Evolutionary conservation across 2,797 vertebrate species (phyloP).

Genomic region (Galaxias olidus): DNA sequence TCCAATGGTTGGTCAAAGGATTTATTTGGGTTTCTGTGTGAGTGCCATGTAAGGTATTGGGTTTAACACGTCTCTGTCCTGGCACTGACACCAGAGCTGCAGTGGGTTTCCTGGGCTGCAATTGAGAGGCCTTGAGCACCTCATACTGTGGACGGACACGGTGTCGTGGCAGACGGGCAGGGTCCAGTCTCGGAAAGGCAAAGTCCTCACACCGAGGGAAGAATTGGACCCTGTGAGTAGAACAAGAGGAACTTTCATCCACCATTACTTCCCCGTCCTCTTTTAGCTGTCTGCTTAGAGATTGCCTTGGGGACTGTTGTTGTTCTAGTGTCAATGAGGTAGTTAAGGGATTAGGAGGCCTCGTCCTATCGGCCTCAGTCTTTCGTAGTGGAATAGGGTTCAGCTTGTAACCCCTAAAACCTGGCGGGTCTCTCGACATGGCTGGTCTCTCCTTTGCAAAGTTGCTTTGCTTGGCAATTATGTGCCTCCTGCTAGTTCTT

Average conservation of each 20-base stretch:
- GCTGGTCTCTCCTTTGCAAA: slow-evolving; percentile 21
- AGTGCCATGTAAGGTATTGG: slow-evolving; percentile 3
- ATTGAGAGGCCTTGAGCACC: slow-evolving; percentile 53
- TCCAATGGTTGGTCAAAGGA: slow-evolving; percentile 11
- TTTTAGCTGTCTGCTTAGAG: slow-evolving; percentile 14
- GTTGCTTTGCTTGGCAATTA: neutral
- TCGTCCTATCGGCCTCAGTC: slow-evolving; percentile 30
- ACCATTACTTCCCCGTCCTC: neutral
- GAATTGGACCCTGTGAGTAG: slow-evolving; percentile 7
- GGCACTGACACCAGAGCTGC: neutral
- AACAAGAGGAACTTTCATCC: neutral
- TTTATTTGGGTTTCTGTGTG: neutral
- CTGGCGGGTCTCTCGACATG: slow-evolving; percentile 4
- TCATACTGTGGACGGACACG: slow-evolving; percentile 59
- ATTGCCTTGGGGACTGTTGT: slow-evolving; percentile 10
- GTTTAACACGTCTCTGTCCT: slow-evolving; percentile 22
- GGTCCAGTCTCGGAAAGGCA: slow-evolving; percentile 35
- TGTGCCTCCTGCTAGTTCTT: slow-evolving; percentile 6
- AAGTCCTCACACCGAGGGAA: slow-evolving; percentile 11
- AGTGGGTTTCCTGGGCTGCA: slow-evolving; percentile 15
- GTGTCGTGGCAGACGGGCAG: slow-evolving; percentile 34
- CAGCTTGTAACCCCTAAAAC: neutral
- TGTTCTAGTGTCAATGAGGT: slow-evolving; percentile 17
- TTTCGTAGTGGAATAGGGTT: slow-evolving; percentile 22
- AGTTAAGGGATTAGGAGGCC: neutral